These are phyloP conservation scores for Oasisia sp. DNA, from an alignment of 2,888 invertebrate genomes.

Conservation along the genomic window DNA sequence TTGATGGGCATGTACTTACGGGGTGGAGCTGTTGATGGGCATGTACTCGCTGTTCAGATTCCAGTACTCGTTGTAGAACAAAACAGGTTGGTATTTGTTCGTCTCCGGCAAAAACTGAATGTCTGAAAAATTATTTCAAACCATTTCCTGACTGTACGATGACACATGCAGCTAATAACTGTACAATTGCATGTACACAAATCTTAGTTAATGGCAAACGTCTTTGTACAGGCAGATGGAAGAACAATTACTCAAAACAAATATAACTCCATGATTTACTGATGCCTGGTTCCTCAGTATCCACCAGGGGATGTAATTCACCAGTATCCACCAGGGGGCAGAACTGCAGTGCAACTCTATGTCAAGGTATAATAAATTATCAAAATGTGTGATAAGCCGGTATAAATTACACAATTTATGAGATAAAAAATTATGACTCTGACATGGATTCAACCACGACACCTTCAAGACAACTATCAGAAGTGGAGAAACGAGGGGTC, in stretches of 20 bases:
- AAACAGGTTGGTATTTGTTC: slow-evolving; percentile 89
- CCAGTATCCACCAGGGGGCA: no score
- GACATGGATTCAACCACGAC: no score
- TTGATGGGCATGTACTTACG: no score
- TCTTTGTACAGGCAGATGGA: not conserved
- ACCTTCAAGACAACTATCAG: no score
- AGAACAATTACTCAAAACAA: not conserved
- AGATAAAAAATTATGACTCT: no score
- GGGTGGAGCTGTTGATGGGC: slow-evolving; percentile 83
- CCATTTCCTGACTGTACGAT: not conserved
- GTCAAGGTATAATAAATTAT: no score
- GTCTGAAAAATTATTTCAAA: slow-evolving; percentile 66
- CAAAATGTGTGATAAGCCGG: no score
- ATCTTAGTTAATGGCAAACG: not conserved
- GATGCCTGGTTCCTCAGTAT: no score
- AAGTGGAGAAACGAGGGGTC: no score
- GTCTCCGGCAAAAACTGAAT: slow-evolving; percentile 89
- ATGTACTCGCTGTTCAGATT: slow-evolving; percentile 93
- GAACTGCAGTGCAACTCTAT: no score
- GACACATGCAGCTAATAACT: not conserved
- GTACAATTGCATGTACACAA: not conserved
- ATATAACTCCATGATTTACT: not conserved
- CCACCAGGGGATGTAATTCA: no score
- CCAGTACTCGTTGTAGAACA: slow-evolving; percentile 98
- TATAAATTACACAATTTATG: no score